These are phyloP conservation scores for Ormyrus thymus DNA, from an alignment of 2,888 invertebrate genomes.

Conservation along the genomic window DNA sequence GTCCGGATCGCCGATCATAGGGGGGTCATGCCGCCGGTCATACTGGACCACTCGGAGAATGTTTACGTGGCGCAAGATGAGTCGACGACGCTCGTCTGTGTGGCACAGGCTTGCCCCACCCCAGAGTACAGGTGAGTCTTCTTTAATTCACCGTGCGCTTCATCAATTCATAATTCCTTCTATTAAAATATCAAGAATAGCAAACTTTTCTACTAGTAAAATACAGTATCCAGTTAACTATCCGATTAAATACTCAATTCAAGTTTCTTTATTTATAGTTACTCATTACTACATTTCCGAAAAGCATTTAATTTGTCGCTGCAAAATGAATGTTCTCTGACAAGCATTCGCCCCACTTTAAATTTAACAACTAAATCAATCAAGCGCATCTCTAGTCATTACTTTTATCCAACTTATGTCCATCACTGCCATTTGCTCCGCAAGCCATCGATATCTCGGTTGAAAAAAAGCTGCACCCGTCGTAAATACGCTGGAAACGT, in stretches of 20 bases:
- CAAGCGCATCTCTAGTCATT: neutral
- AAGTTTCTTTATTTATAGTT: too few species aligned
- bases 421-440: neutral
- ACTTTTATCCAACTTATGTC: neutral
- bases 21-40: constrained; percentile 83
- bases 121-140: constrained; percentile 83
- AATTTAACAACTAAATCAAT: neutral
- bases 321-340: too few species aligned
- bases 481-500: too few species aligned
- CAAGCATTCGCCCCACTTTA: neutral
- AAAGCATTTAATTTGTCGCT: too few species aligned
- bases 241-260: too few species aligned
- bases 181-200: too few species aligned
- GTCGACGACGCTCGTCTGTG: constrained; percentile 85
- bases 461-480: too few species aligned
- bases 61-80: constrained; percentile 85
- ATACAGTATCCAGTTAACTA: too few species aligned
- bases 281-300: too few species aligned
- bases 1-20: constrained; percentile 85
- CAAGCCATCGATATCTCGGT: too few species aligned
- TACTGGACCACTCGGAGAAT: constrained; percentile 83
- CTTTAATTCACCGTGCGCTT: neutral
- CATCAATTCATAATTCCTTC: neutral
- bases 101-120: constrained; percentile 87
- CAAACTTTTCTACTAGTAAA: too few species aligned